These are phyloP conservation scores for Ptychochromis oligacanthus DNA, from an alignment of 2,113 vertebrate genomes.

Conservation along the genomic window DNA sequence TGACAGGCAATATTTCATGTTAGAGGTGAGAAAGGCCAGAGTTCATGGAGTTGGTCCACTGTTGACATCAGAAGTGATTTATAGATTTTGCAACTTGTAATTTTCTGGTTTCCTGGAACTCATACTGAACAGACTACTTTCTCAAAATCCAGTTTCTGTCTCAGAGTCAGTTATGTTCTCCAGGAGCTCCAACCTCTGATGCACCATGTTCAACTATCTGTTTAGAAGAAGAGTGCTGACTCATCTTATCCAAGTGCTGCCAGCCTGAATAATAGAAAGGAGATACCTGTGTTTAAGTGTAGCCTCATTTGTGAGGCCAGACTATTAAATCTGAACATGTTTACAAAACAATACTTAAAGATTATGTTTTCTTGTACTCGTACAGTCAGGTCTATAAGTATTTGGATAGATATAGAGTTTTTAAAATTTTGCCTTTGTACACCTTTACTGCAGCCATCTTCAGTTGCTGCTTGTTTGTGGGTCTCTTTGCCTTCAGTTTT, in stretches of 20 bases:
- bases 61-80: constrained; percentile 12
- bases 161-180: background rate
- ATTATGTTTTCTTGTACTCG: background rate
- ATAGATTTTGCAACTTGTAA: background rate
- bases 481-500: background rate
- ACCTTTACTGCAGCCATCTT: background rate
- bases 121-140: background rate
- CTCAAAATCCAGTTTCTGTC: constrained; percentile 1
- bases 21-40: background rate
- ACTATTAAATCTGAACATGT: constrained; percentile 14
- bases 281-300: constrained; percentile 50
- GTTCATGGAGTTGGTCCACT: constrained; percentile 1
- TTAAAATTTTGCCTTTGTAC: accelerated
- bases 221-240: constrained; percentile 24
- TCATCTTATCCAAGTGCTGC: constrained; percentile 6
- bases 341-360: background rate
- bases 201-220: background rate
- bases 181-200: background rate
- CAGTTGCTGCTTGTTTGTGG: background rate
- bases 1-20: constrained; percentile 22
- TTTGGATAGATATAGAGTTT: background rate
- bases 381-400: too few species aligned
- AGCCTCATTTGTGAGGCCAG: constrained; percentile 15
- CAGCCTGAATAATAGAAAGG: background rate
- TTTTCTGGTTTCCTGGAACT: constrained; percentile 6